Conservation (phyloP, 2,797 vertebrate species). For the Periophthalmus magnuspinnatus region DNA sequence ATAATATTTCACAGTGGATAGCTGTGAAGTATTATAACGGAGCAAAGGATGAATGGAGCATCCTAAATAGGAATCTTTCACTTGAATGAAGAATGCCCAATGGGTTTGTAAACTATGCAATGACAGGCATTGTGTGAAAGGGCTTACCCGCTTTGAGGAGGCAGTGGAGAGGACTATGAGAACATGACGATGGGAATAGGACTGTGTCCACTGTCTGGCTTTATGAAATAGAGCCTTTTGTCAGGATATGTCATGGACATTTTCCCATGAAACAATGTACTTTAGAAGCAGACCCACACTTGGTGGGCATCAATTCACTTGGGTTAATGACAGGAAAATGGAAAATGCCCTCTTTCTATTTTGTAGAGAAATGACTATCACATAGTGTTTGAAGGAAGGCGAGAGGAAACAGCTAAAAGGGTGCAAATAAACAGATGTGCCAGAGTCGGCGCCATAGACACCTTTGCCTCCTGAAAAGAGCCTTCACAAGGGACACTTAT, state of each 20-base stretch:
- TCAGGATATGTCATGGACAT: slow-evolving; percentile 72
- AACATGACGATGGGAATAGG: slow-evolving; percentile 66
- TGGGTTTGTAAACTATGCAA: slow-evolving; percentile 62
- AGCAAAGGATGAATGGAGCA: slow-evolving; percentile 59
- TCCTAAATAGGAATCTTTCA: slow-evolving; percentile 62
- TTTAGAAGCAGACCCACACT: slow-evolving; percentile 75
- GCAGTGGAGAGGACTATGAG: slow-evolving; percentile 60
- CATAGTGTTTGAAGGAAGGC: slow-evolving; percentile 24
- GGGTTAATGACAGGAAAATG: slow-evolving; percentile 60
- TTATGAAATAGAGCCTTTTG: slow-evolving; percentile 71
- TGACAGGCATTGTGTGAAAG: slow-evolving; percentile 53
- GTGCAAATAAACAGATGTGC: slow-evolving; percentile 75
- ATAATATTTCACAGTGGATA: slow-evolving; percentile 42
- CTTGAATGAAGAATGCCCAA: slow-evolving; percentile 60
- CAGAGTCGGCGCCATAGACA: slow-evolving; percentile 65
- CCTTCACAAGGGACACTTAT: slow-evolving; percentile 82
- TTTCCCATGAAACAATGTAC: slow-evolving; percentile 72
- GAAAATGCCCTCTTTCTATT: slow-evolving; percentile 66
- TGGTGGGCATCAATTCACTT: slow-evolving; percentile 50
- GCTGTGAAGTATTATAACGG: slow-evolving; percentile 36
- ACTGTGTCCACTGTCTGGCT: slow-evolving; percentile 57
- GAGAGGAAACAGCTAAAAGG: slow-evolving; percentile 62
- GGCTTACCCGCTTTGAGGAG: slow-evolving; percentile 57
- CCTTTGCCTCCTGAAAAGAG: slow-evolving; percentile 63
- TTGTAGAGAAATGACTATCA: slow-evolving; percentile 44